Percentiles rank a stretch among this genome's conserved stretches.
Evolutionary conservation across 2,888 invertebrate genomes (phyloP).

Genomic region (Microctonus brassicae): DNA sequence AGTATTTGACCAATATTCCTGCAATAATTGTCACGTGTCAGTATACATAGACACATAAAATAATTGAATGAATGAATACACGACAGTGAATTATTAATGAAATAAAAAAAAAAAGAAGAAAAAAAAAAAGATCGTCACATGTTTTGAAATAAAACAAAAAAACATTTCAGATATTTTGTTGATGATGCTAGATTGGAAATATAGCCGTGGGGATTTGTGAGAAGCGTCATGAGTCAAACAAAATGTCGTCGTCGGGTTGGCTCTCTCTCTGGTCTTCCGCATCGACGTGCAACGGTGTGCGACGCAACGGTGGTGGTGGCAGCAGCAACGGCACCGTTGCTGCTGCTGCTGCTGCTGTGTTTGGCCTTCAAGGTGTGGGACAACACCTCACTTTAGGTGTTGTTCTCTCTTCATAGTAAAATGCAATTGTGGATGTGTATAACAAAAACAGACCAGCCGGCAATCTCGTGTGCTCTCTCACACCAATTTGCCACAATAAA

Average conservation of each 20-base stretch:
- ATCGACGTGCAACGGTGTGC: conserved; percentile 5
- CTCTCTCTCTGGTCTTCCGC: conserved; percentile 2
- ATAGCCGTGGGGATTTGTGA: neutral
- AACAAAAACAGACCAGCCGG: conserved; percentile 20
- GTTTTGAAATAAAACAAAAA: conserved; percentile 17
- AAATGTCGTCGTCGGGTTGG: conserved; percentile 28
- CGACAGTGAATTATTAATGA: neutral
- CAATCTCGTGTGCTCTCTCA: conserved; percentile 33
- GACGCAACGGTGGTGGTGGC: conserved; percentile 27
- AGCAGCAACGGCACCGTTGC: conserved; percentile 25
- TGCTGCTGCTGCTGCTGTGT: no score
- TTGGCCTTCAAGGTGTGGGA: conserved; percentile 23
- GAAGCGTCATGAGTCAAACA: conserved; percentile 14
- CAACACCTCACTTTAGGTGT: conserved; percentile 10
- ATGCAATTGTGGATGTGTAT: neutral
- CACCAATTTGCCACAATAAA: conserved; percentile 19
- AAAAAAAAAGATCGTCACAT: conserved; percentile 14
- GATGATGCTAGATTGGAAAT: conserved; percentile 7
- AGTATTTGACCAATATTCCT: neutral
- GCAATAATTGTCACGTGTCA: conserved; percentile 7
- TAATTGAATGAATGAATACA: conserved; percentile 1
- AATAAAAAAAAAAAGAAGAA: conserved; percentile 2
- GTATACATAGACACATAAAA: neutral
- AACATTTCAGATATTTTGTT: neutral
- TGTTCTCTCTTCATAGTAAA: neutral